Percentiles rank a stretch among this genome's conserved stretches.
Conservation (phyloP, 2,797 vertebrate genomes). For the Lagodon rhomboides region DNA sequence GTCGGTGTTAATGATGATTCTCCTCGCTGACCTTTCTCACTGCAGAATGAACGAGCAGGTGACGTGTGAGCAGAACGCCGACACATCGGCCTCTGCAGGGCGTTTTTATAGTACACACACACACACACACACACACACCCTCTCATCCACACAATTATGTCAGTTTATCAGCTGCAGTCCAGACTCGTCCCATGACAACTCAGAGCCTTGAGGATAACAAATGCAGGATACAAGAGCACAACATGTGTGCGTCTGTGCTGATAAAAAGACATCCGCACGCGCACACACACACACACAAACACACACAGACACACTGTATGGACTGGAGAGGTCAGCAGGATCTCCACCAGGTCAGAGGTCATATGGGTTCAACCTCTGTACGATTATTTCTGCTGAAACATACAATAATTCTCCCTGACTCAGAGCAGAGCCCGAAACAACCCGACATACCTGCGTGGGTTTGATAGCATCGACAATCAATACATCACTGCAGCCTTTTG, state of each 20-base stretch:
- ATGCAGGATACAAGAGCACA: neutral
- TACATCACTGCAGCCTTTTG: neutral
- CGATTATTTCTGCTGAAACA: constrained; percentile 3
- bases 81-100: too few species aligned
- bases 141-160: neutral
- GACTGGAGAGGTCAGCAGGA: constrained; percentile 3
- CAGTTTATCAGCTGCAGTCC: constrained; percentile 7
- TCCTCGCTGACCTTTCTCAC: constrained; percentile 60
- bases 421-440: neutral
- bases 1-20: constrained; percentile 52
- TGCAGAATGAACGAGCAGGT: constrained; percentile 18
- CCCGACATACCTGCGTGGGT: neutral
- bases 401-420: neutral
- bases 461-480: neutral
- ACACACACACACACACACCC: neutral
- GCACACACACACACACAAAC: neutral
- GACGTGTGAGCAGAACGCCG: neutral
- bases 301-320: neutral
- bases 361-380: neutral
- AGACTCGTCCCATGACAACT: constrained; percentile 9
- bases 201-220: neutral
- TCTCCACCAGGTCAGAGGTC: constrained; percentile 12
- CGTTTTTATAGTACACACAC: too few species aligned
- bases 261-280: neutral
- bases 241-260: neutral